Percentiles rank a stretch among this genome's conserved stretches.
phyloP scores from a whole-genome alignment of 2,113 vertebrate genomes.

The Rhabdomys dilectus region DNA sequence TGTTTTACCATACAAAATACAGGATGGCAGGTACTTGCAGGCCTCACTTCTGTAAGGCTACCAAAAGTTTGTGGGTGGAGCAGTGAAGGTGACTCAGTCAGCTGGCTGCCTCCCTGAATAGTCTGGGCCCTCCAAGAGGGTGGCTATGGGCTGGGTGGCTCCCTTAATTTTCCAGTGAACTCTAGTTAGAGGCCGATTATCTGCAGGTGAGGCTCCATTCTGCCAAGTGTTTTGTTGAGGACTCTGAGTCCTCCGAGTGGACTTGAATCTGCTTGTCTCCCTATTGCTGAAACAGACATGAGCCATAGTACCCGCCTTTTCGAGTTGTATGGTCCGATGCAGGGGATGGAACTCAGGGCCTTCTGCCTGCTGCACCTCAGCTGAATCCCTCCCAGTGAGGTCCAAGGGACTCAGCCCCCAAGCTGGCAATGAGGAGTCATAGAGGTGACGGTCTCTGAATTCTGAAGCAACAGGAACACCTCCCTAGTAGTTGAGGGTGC shows the following conservation, averaged over 20 bases:
- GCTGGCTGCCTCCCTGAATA: neutral
- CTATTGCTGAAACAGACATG: neutral
- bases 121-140: neutral
- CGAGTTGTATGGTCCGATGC: neutral
- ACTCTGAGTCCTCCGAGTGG: neutral
- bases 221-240: neutral
- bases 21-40: neutral
- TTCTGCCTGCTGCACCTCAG: neutral
- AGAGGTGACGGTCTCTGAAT: neutral
- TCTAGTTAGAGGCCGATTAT: neutral
- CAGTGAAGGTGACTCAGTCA: neutral
- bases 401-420: neutral
- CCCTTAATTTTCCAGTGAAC: neutral
- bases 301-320: neutral
- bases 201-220: neutral
- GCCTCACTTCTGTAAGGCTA: neutral
- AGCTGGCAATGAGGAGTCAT: neutral
- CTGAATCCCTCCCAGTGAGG: neutral
- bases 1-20: neutral
- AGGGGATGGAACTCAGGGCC: neutral
- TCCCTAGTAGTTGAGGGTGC: neutral
- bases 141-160: neutral
- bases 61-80: neutral
- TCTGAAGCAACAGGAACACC: neutral
- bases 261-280: neutral